Conservation (phyloP, 2,797 vertebrate species). For the Distichodus sexfasciatus region DNA sequence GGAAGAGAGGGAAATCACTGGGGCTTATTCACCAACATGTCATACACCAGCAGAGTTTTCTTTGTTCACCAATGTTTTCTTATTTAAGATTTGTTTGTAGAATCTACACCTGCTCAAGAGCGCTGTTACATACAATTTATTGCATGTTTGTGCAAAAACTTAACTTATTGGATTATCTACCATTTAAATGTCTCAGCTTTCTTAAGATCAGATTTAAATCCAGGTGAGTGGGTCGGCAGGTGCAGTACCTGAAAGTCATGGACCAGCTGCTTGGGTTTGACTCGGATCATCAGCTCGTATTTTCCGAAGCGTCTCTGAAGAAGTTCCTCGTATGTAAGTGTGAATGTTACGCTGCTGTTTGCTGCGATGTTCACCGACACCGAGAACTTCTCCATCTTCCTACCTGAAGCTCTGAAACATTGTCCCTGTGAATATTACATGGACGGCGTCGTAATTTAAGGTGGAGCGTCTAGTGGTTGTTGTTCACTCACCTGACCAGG, state of each 20-base stretch:
- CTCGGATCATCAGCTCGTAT: slow-evolving; percentile 85
- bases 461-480: neutral
- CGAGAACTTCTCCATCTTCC: slow-evolving; percentile 90
- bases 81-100: too few relatives aligned
- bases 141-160: too few relatives aligned
- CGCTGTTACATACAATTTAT: too few relatives aligned
- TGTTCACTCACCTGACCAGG: slow-evolving; percentile 80
- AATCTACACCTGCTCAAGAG: too few relatives aligned
- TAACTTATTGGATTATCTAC: too few relatives aligned
- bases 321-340: slow-evolving; percentile 88
- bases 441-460: neutral
- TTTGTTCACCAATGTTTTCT: too few relatives aligned
- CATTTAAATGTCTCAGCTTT: too few relatives aligned
- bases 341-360: slow-evolving; percentile 82
- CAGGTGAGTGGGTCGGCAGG: too few relatives aligned
- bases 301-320: slow-evolving; percentile 80
- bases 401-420: slow-evolving; percentile 78
- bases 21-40: too few relatives aligned
- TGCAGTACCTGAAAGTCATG: slow-evolving; percentile 81
- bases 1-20: neutral
- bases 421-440: neutral
- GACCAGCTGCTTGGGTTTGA: slow-evolving; percentile 84
- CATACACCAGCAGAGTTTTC: too few relatives aligned
- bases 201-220: too few relatives aligned
- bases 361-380: slow-evolving; percentile 85